Conservation (phyloP, 2,888 invertebrate genomes). For the Zele albiditarsus region DNA sequence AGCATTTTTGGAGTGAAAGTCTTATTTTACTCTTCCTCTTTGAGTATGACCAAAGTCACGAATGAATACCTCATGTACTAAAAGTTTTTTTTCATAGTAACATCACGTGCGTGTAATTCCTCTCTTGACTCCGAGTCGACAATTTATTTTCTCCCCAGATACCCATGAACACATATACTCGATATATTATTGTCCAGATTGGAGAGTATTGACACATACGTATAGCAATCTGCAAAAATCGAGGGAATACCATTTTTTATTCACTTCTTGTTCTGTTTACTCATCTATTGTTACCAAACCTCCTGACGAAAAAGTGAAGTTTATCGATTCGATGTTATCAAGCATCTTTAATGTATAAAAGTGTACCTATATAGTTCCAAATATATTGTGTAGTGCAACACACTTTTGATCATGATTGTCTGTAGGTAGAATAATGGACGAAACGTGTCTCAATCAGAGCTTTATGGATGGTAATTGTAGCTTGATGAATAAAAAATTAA, state of each 20-base stretch:
- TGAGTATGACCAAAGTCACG: not conserved
- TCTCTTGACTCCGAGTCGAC: slow-evolving; percentile 8
- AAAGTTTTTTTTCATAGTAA: not conserved
- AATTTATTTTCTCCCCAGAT: slow-evolving; percentile 4
- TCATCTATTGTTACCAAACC: too few relatives aligned
- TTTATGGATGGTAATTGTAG: slow-evolving; percentile 68
- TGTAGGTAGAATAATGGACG: slow-evolving; percentile 66
- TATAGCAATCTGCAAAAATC: too few relatives aligned
- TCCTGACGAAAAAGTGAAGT: too few relatives aligned
- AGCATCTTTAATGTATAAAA: not conserved
- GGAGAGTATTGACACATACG: too few relatives aligned
- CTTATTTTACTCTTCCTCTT: slow-evolving; percentile 22
- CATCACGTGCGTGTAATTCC: not conserved
- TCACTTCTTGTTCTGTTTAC: too few relatives aligned
- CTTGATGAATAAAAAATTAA: slow-evolving; percentile 50
- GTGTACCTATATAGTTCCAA: not conserved
- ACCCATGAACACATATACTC: not conserved
- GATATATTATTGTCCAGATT: slow-evolving; percentile 10
- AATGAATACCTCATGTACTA: not conserved
- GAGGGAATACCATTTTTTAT: too few relatives aligned
- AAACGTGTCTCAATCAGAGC: slow-evolving; percentile 68
- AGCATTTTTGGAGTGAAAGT: slow-evolving; percentile 57
- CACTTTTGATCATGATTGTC: slow-evolving; percentile 58
- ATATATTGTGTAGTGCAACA: slow-evolving; percentile 40
- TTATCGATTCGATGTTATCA: not conserved